Evolutionary conservation across 1,140 invertebrate genomes (phyloP), one percentile per base, ranked within the genome.

Genomic region (Drosophila pseudoananassae): DNA sequence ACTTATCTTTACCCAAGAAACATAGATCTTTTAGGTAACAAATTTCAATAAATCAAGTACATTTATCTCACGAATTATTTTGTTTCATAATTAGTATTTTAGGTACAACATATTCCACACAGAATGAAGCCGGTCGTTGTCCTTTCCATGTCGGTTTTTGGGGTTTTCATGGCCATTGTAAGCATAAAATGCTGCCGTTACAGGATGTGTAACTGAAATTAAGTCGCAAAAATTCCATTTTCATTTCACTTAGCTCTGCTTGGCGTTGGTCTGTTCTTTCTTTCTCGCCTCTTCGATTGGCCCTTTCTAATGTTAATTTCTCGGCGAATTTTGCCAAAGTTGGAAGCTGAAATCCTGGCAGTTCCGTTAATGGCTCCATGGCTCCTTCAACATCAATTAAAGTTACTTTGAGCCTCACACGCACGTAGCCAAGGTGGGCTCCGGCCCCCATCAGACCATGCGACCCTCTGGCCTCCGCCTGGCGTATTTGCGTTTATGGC

Each of bases 141-240:
- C 23, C 0, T 15, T n/a, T 38, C 43, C 51, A 23, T 77, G 47
- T 63, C 60, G 50, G 59, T 57, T 50, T 50, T 43, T 52, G 52
- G 54, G 59, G 43, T 49, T 49, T 45, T 64, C n/a, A 15, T 9
- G 29, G 54, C 27, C 65, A 36, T 55, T 46, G 50, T 31, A 55
- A 38, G 65, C 56, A 57, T 74, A 70, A 85, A 74, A 53, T 85
- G 74, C 66, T 50, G 57, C 66, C 58, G 73, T 69, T 73, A 76
- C 56, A 63, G 63, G 77, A 70, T 73, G 60, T 56, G 38, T 46
- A 49, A 51, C 27, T 58, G 72, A 77, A 85, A 74, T 81, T 68
- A 81, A 87, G 75, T 87, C 68, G 56, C 74, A 71, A 87, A 87
- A 78, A 71, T 83, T 83, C 79, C 45, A 63, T 79, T 55, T 69